Conservation (phyloP, 2,797 vertebrate genomes). For the Agapornis canus region DNA sequence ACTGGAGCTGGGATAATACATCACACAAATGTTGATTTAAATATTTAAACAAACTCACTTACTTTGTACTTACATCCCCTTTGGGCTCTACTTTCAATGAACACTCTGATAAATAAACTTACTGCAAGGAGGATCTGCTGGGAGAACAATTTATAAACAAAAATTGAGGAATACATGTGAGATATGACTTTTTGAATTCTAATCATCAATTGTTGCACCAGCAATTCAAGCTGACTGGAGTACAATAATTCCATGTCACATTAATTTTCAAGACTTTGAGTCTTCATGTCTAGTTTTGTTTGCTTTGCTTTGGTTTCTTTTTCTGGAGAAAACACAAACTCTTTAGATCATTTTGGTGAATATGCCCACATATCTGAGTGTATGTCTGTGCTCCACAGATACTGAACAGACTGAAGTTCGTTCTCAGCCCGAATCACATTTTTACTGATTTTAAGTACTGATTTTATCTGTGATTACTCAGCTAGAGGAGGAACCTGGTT, state of each 20-base stretch:
- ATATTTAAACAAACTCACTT: constrained; percentile 64
- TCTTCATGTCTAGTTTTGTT: not conserved
- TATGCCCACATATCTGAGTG: not conserved
- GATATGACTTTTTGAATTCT: constrained; percentile 55
- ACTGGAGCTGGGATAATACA: constrained; percentile 25
- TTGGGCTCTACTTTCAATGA: constrained; percentile 50
- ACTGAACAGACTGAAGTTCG: not conserved
- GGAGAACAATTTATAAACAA: constrained; percentile 65
- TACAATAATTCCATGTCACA: constrained; percentile 13
- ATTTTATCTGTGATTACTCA: not conserved
- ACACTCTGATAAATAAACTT: constrained; percentile 49
- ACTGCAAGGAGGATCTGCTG: constrained; percentile 21
- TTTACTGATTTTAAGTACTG: not conserved
- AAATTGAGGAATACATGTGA: constrained; percentile 47
- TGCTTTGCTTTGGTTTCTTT: not conserved
- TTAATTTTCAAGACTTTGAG: not conserved
- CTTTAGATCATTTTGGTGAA: not conserved
- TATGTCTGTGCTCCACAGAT: not conserved
- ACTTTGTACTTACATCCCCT: constrained; percentile 55
- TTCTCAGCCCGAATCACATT: not conserved
- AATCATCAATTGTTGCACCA: constrained; percentile 39
- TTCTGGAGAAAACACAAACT: not conserved
- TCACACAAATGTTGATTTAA: constrained; percentile 49
- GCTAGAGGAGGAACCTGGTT: not conserved
- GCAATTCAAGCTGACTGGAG: constrained; percentile 29